A percentile compares a stretch with the other conserved stretches of the same genome.
phyloP scores from a whole-genome alignment of 2,113 vertebrate genomes.

The Grallaria varia region DNA sequence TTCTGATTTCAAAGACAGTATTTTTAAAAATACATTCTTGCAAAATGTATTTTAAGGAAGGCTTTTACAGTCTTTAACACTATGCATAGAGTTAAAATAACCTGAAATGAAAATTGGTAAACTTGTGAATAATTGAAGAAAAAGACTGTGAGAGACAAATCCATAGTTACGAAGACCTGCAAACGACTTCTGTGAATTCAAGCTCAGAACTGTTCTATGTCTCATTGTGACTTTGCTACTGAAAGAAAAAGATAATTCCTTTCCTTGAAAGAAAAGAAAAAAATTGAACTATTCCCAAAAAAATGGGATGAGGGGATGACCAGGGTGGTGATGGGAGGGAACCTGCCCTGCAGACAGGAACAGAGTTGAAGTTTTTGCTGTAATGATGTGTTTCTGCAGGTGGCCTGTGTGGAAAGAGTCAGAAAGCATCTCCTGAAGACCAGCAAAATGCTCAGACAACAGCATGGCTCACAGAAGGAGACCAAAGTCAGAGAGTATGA shows the following conservation, averaged over 20 bases:
- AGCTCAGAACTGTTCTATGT: background rate
- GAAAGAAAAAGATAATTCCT: background rate
- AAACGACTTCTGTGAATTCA: background rate
- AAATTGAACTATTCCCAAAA: background rate
- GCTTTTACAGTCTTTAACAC: background rate
- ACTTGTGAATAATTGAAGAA: background rate
- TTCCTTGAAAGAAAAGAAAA: background rate
- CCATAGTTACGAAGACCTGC: background rate
- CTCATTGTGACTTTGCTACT: background rate
- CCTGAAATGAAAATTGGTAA: background rate
- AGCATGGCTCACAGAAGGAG: constrained; percentile 76
- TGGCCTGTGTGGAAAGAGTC: constrained; percentile 64
- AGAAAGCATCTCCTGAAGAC: constrained; percentile 84
- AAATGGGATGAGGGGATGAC: background rate
- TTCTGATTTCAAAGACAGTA: background rate
- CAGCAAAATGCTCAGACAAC: constrained; percentile 82
- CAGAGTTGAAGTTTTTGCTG: background rate
- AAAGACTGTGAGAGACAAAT: background rate
- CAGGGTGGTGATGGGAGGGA: too few relatives aligned
- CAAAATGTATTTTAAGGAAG: fast-evolving
- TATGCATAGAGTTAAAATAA: background rate
- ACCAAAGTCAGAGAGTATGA: constrained; percentile 90
- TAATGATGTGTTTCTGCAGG: constrained; percentile 68
- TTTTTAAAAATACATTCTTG: background rate
- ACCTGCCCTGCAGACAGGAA: background rate